Base-by-base conservation (phyloP, 2,888 invertebrate genomes). In the Camptogramma bilineatum region DNA sequence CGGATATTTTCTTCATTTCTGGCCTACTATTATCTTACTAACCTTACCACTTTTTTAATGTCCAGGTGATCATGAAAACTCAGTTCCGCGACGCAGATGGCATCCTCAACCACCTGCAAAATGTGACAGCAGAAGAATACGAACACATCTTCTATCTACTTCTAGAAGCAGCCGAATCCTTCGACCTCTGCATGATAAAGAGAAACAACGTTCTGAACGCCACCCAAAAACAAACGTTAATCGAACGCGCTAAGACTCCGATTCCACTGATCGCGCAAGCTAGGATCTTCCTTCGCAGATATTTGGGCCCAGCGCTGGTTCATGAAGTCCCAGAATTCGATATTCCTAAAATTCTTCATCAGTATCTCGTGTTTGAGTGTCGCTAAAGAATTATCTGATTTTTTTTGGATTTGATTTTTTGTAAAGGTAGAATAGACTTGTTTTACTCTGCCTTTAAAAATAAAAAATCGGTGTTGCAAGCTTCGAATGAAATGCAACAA, bases 1-100 rank as follows among this genome's bases (percentile, higher is more conserved):
- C n/a, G n/a, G n/a, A n/a, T n/a, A n/a, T n/a, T n/a, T n/a, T n/a
- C n/a, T n/a, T n/a, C n/a, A n/a, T n/a, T n/a, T n/a, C n/a, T n/a
- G n/a, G n/a, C n/a, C n/a, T n/a, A n/a, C n/a, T n/a, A n/a, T n/a
- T n/a, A n/a, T n/a, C n/a, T 34, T 34, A 13, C 34, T 34, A 13
- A 34, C 24, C 5, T 2, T 7, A 34, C 34, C 10, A 34, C 31
- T 2, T 34, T 10, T 44, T 50, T 57, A 64, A 53, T 3, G 9
- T 62, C 69, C 83, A 95, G 95, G 96, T 96, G 0, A 95, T 96
- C 17, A 96, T 97, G 94, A 96, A 97, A 85, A 96, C 96, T 8
- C 97, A 97, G 74, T 97, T 96, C 81, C 94, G 97, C 62, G 97
- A 97, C 80, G 97, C 97, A 0, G 96, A 96, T 79, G 97, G 97